phyloP scores from a whole-genome alignment of 1,140 invertebrate genomes.

The Caenorhabditis brenneri region DNA sequence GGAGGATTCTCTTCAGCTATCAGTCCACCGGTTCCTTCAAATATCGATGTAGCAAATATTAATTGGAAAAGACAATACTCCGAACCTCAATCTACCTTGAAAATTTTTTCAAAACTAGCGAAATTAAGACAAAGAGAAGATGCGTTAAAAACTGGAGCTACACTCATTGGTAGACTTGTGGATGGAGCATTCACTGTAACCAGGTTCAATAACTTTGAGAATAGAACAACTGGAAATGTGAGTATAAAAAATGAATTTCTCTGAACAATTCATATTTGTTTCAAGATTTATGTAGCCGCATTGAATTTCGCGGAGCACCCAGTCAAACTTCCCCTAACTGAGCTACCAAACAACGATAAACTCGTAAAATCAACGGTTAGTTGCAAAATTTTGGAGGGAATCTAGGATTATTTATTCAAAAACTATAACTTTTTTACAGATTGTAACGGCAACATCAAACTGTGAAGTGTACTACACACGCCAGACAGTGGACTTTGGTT shows the following conservation, averaged over 20 bases:
- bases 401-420: too few relatives aligned
- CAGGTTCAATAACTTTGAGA: conserved; percentile 48
- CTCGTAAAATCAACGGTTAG: conserved; percentile 19
- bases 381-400: not conserved
- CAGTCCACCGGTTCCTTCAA: conserved; percentile 32
- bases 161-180: conserved; percentile 49
- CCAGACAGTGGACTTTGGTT: conserved; percentile 17
- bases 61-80: conserved; percentile 57
- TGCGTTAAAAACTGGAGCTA: conserved; percentile 43
- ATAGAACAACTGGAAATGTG: conserved; percentile 53
- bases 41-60: conserved; percentile 53
- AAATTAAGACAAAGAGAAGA: conserved; percentile 56
- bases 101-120: conserved; percentile 54
- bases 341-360: conserved; percentile 35
- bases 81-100: conserved; percentile 32
- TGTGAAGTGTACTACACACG: conserved; percentile 7
- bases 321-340: conserved; percentile 29
- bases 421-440: conserved; percentile 19
- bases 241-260: conserved; percentile 7
- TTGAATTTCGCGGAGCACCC: conserved; percentile 43
- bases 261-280: not conserved
- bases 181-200: conserved; percentile 55
- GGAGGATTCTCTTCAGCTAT: conserved; percentile 51
- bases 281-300: conserved; percentile 51
- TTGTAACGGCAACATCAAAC: conserved; percentile 41